Base-by-base conservation (phyloP, 2,888 invertebrate genomes). In the Lasioglossum leucozonium region DNA sequence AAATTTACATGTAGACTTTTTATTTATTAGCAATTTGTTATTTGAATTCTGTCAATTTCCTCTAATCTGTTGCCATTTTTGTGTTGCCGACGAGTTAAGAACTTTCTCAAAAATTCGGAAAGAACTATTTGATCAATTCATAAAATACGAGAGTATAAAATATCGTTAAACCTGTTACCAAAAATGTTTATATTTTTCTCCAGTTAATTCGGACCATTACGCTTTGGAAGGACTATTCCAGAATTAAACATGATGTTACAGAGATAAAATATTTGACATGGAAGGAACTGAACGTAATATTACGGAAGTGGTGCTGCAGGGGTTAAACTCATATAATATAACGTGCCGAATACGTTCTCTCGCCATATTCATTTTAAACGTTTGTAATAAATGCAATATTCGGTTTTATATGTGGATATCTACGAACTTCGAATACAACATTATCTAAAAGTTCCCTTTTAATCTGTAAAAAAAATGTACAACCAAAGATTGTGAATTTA, bases 191-290 rank as follows among this genome's bases (percentile, higher is more conserved):
- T 58, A 26, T 58, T 26, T 58, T 58, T 58, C 26, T 26, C 13
- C 0, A 26, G 26, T 26, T 58, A 58, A 26, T 58, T 58, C 16
- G 26, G 16, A 58, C 26, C 26, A 58, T 58, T 26, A 16, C 58
- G 16, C 26, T 26, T 30, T 13, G 10, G 5, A 26, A 16, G 58
- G 5, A 26, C 26, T 26, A 4, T 26, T 16, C 16, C 16, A 5
- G 26, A 58, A 58, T 58, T 58, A 58, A 58, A 26, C 10, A 58
- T 1, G 26, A 58, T 16, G 26, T 58, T 58, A 83, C 78, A 82
- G 84, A 90, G 87, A 90, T 89, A 89, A 91, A 89, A 58, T 58
- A 58, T 58, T 58, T 58, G 26, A 58, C 58, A 30, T 58, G 58
- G 16, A 58, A 58, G 58, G 58, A 58, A 58, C 58, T 58, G 58